Evolutionary conservation across 2,888 invertebrate species (phyloP), one percentile per base, ranked within the genome.

Genomic region (Cerceris ruficornis): DNA sequence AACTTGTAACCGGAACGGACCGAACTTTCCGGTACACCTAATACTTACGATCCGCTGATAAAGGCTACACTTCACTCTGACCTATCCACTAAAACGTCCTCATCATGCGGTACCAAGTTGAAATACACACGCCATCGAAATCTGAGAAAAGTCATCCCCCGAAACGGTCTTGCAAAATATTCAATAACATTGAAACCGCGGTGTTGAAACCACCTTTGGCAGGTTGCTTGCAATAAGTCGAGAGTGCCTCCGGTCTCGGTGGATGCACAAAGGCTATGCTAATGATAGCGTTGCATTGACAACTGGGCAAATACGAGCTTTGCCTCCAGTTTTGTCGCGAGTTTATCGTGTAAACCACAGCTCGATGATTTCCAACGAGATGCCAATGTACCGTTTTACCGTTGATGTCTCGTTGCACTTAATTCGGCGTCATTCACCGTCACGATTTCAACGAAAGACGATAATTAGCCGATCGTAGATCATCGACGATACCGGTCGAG

Each of bases 231-330:
- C 59, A 74, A 81, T 71, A 67, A 76, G 71, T 58, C 62, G 7
- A 67, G 55, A 77, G 77, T 77, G 60, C 60, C 67, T 77, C 70
- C 17, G 55, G 58, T 73, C 68, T 66, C 55, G 64, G 60, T 60
- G 57, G 43, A 58, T 64, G 60, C 50, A 80, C 80, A 80, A 84
- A 80, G 68, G 69, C 72, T 86, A 85, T 86, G 84, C 81, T 82
- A 85, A 85, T 82, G 80, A 82, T 77, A 81, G 67, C 73, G 71
- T 65, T 83, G 82, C 83, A 84, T 82, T 61, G 82, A 78, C 82
- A 76, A 69, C 77, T 82, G 71, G 54, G 70, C 68, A 86, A 86
- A 86, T 68, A 84, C 67, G 57, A 17, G 60, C 43, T 15, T 54
- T 60, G 64, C 60, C 41, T 57, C 61, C 28, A 67, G 62, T 64